phyloP scores from a whole-genome alignment of 2,888 invertebrate genomes.

The Coleophora deauratella region DNA sequence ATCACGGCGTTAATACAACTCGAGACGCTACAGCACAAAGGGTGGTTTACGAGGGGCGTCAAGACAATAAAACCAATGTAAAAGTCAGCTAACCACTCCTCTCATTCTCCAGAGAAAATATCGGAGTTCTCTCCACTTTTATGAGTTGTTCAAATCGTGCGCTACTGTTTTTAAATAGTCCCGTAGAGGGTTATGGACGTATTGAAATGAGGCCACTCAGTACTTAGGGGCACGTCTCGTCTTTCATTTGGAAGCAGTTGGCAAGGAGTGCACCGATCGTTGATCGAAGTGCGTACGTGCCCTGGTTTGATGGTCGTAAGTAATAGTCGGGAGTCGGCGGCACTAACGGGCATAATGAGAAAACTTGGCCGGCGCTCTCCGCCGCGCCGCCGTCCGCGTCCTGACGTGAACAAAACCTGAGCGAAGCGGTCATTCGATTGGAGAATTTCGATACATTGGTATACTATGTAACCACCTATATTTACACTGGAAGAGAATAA shows the following conservation, averaged over 20 bases:
- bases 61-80: conserved; percentile 67
- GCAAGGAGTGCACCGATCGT: conserved; percentile 12
- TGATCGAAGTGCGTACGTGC: conserved; percentile 36
- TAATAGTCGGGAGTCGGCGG: conserved; percentile 44
- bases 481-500: too few species aligned
- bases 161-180: conserved; percentile 50
- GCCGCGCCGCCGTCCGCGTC: conserved; percentile 23
- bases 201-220: conserved; percentile 39
- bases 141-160: conserved; percentile 50
- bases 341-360: conserved; percentile 63
- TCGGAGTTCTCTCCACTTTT: conserved; percentile 49
- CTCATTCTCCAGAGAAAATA: conserved; percentile 43
- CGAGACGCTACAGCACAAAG: conserved; percentile 61
- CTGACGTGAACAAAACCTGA: conserved; percentile 27
- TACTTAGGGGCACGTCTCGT: conserved; percentile 11
- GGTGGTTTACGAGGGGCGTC: conserved; percentile 54
- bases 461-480: too few species aligned
- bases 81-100: conserved; percentile 62
- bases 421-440: conserved; percentile 15
- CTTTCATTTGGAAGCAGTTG: conserved; percentile 6
- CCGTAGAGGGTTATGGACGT: conserved; percentile 29
- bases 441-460: conserved; percentile 7
- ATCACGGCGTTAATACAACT: conserved; percentile 62
- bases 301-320: conserved; percentile 39
- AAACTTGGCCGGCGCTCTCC: conserved; percentile 55